Conservation (phyloP, 2,797 vertebrate species). For the Epinephelus coioides region DNA sequence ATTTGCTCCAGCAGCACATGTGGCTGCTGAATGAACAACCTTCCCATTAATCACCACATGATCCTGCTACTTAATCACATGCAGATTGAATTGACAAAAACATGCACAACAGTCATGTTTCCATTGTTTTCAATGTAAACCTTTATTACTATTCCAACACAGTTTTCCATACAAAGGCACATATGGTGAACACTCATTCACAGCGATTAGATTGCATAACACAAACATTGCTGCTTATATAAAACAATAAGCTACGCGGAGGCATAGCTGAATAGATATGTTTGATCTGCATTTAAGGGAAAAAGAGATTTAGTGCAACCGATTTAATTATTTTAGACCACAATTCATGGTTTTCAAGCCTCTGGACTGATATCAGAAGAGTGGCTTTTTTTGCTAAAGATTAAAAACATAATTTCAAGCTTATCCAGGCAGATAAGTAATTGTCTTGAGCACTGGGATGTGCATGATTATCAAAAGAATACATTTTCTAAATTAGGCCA, state of each 20-base stretch:
- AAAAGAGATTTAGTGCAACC: conserved; percentile 60
- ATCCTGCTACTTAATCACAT: neutral
- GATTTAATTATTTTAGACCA: conserved; percentile 68
- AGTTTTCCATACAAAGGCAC: conserved; percentile 81
- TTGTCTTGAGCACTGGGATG: conserved; percentile 81
- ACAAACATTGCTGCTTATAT: conserved; percentile 43
- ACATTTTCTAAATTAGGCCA: conserved; percentile 83
- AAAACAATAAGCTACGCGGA: conserved; percentile 33
- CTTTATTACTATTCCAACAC: conserved; percentile 83
- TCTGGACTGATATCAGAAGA: conserved; percentile 71
- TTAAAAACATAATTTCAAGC: conserved; percentile 84
- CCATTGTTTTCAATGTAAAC: conserved; percentile 85
- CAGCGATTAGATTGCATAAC: conserved; percentile 52
- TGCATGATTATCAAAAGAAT: conserved; percentile 81
- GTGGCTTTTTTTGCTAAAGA: conserved; percentile 63
- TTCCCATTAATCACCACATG: neutral
- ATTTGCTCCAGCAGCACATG: neutral
- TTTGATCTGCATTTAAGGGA: conserved; percentile 54
- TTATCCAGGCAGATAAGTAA: conserved; percentile 83
- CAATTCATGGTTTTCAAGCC: conserved; percentile 65
- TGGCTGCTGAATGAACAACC: neutral
- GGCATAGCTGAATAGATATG: conserved; percentile 36
- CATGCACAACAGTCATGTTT: conserved; percentile 20
- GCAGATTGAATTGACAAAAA: conserved; percentile 8
- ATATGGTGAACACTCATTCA: conserved; percentile 64